Conservation (phyloP, 2,888 invertebrate genomes). For the Empis stercorea region DNA sequence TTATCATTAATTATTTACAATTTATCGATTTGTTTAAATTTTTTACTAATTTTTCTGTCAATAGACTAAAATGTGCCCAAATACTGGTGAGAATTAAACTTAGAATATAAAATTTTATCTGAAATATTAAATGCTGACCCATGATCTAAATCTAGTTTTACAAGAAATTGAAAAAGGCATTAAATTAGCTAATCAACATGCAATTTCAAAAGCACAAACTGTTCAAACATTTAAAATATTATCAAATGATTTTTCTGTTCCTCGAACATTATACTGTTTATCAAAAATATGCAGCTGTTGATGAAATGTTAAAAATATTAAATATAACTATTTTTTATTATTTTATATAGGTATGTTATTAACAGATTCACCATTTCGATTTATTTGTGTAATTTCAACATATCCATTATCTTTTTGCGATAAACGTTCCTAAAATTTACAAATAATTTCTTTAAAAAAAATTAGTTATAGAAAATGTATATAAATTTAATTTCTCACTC, state of each 20-base stretch:
- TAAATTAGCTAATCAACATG: slow-evolving; percentile 52
- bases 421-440: no score
- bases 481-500: no score
- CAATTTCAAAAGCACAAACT: slow-evolving; percentile 68
- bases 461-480: no score
- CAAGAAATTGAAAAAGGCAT: slow-evolving; percentile 62
- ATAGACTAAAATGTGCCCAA: slow-evolving; percentile 52
- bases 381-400: no score
- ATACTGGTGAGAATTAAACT: slow-evolving; percentile 51
- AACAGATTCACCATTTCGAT: no score
- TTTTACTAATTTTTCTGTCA: neutral
- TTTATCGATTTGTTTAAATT: no score
- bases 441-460: no score
- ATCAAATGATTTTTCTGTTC: slow-evolving; percentile 65
- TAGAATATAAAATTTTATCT: slow-evolving; percentile 50
- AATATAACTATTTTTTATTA: slow-evolving; percentile 1
- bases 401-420: no score
- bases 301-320: slow-evolving; percentile 42
- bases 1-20: no score
- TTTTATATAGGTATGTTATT: no score
- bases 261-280: slow-evolving; percentile 68
- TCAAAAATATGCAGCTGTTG: slow-evolving; percentile 67
- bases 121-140: slow-evolving; percentile 48
- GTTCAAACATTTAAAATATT: slow-evolving; percentile 70
- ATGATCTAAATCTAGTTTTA: slow-evolving; percentile 38